phyloP scores from a whole-genome alignment of 1,140 invertebrate genomes.

The Mamestra configurata region DNA sequence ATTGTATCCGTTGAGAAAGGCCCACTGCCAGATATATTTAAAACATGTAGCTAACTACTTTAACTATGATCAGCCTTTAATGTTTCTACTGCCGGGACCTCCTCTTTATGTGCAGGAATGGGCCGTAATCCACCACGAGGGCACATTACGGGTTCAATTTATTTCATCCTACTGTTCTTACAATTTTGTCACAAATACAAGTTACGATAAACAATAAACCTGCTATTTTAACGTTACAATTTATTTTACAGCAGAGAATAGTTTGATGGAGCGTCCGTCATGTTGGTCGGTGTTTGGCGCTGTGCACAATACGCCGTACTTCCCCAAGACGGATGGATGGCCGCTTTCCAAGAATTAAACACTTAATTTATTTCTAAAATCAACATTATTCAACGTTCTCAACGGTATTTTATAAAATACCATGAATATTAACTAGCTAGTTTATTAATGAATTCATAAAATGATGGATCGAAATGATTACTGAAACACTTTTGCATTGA shows the following conservation, averaged over 20 bases:
- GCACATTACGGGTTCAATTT: no score
- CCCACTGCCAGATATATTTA: no score
- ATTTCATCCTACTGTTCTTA: no score
- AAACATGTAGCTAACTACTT: no score
- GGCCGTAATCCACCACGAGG: no score
- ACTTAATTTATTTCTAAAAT: constrained; percentile 34
- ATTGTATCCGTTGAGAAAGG: no score
- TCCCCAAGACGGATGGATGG: constrained; percentile 15
- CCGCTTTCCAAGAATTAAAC: constrained; percentile 16
- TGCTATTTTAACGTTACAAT: neutral
- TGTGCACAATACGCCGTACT: constrained; percentile 12
- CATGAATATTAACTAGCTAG: constrained; percentile 14
- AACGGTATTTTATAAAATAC: neutral
- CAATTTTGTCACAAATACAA: no score
- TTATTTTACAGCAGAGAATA: neutral
- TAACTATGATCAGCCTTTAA: no score
- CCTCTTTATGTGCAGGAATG: no score
- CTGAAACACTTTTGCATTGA: neutral
- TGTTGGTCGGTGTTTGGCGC: neutral
- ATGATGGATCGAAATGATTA: neutral
- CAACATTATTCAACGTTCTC: constrained; percentile 1
- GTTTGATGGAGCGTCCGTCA: constrained; percentile 25
- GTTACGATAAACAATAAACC: neutral
- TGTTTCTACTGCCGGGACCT: no score
- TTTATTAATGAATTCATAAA: neutral